Evolutionary conservation across 2,113 vertebrate genomes (phyloP).

Genomic region (Larimichthys crocea): DNA sequence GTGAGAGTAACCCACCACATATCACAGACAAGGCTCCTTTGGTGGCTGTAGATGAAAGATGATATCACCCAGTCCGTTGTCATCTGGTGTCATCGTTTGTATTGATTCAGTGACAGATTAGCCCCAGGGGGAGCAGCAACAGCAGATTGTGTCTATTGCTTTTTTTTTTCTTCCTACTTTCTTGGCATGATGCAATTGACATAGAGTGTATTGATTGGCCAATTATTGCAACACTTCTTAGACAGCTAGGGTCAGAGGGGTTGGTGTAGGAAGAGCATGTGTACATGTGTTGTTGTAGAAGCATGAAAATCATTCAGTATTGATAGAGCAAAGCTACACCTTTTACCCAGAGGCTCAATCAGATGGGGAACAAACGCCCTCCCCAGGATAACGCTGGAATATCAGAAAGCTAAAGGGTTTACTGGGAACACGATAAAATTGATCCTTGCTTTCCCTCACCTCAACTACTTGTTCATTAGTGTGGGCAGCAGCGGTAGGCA

Average conservation of each 20-base stretch:
- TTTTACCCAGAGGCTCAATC: constrained; percentile 41
- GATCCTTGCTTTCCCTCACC: constrained; percentile 59
- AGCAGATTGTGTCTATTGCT: constrained; percentile 57
- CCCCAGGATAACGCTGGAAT: constrained; percentile 49
- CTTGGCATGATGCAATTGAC: constrained; percentile 75
- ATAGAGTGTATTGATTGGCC: constrained; percentile 73
- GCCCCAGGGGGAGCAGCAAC: constrained; percentile 39
- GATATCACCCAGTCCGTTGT: constrained; percentile 61
- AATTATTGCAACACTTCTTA: constrained; percentile 74
- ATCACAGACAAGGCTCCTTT: constrained; percentile 43
- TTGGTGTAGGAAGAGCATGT: constrained; percentile 34
- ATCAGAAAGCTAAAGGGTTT: constrained; percentile 60
- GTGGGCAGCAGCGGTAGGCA: constrained; percentile 51
- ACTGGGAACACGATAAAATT: constrained; percentile 68
- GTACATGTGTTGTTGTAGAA: constrained; percentile 39
- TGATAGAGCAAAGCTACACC: constrained; percentile 29
- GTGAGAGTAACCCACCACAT: constrained; percentile 46
- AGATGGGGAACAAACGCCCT: constrained; percentile 37
- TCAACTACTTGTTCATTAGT: constrained; percentile 74
- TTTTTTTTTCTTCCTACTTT: constrained; percentile 73
- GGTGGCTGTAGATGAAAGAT: constrained; percentile 69
- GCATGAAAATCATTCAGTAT: constrained; percentile 62
- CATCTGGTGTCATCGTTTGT: constrained; percentile 71
- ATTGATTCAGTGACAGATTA: constrained; percentile 80
- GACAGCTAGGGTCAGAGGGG: constrained; percentile 63